Conservation (phyloP, 2,888 invertebrate genomes). For the Thyatira batis region DNA sequence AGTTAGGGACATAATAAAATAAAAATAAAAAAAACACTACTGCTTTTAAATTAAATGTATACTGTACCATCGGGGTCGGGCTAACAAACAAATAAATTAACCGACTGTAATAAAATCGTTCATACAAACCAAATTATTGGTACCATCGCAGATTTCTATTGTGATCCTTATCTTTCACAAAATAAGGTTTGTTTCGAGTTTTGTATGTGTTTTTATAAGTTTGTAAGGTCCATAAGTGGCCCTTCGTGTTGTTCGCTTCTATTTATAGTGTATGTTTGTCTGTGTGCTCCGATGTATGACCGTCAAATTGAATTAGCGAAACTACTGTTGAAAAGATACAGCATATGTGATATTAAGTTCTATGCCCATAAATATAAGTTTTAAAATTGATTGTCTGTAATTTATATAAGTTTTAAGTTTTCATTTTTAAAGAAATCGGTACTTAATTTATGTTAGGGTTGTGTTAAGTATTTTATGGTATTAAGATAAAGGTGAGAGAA, state of each 20-base stretch:
- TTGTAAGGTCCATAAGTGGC: conserved; percentile 46
- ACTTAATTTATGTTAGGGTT: too few species aligned
- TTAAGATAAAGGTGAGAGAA: too few species aligned
- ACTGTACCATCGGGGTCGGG: conserved; percentile 32
- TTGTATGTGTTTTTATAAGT: conserved; percentile 10
- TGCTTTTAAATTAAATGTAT: conserved; percentile 11
- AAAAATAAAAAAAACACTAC: conserved; percentile 6
- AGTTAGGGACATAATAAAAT: too few species aligned
- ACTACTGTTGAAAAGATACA: not conserved
- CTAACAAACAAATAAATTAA: conserved; percentile 61
- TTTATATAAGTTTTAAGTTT: too few species aligned
- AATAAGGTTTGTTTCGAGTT: not conserved
- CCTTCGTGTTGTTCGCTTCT: conserved; percentile 45
- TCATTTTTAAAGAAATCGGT: too few species aligned
- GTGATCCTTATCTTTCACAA: not conserved
- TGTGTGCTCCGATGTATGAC: conserved; percentile 20
- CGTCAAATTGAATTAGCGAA: conserved; percentile 37
- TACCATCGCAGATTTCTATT: not conserved
- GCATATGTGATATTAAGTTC: not conserved
- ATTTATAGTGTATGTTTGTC: conserved; percentile 38
- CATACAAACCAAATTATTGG: conserved; percentile 32
- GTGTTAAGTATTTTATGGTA: too few species aligned
- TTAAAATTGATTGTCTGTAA: not conserved
- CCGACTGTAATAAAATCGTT: conserved; percentile 49
- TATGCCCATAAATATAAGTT: too few species aligned